Evolutionary conservation across 2,113 vertebrate species (phyloP), one percentile per base, ranked within the genome.

Genomic region (Acanthisitta chloris): DNA sequence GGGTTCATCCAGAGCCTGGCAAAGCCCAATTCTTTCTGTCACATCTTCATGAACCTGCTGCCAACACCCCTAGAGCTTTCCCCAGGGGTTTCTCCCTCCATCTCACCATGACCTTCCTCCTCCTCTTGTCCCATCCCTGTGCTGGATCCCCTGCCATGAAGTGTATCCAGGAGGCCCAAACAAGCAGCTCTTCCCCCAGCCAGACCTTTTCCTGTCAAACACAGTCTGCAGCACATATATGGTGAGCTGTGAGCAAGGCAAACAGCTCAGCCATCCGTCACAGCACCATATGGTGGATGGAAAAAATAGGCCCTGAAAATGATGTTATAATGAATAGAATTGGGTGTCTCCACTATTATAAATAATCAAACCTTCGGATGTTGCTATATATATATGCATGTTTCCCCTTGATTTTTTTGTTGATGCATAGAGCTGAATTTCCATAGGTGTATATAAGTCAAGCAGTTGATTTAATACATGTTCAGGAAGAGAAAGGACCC

Each of bases 251-350:
- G 95, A 97, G 28, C 66, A 76, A 91, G 5, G 16, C 62, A 72
- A 88, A 80, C 74, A 88, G 92, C 92, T 94, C 81, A 90, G 74
- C 78, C 79, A 65, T 59, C 90, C 90, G 2, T 88, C 94, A 62
- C 34, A 3, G 67, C 82, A 40, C 92, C 95, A 86, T 92, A 95
- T 92, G 96, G 82, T 29, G 57, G 58, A 7, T 51, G 94, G 3
- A 52, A 92, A 93, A 96, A 83, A 86, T 76, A 95, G 49, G 71
- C 77, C 66, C 71, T 85, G 59, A 91, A 71, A 83, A 91, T 84
- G 62, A 62, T 62, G 55, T 62, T 70, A 26, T 52, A 83, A 92
- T 62, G 66, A 88, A 49, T 36, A 82, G 79, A 86, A 82, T 34
- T 51, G 23, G 57, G 36, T 24, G 45, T 10, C 57, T 86, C 76